Percentiles rank a stretch among this genome's conserved stretches.
These are phyloP conservation scores for Electrona antarctica DNA, from an alignment of 2,113 vertebrate species.

Conservation along the genomic window DNA sequence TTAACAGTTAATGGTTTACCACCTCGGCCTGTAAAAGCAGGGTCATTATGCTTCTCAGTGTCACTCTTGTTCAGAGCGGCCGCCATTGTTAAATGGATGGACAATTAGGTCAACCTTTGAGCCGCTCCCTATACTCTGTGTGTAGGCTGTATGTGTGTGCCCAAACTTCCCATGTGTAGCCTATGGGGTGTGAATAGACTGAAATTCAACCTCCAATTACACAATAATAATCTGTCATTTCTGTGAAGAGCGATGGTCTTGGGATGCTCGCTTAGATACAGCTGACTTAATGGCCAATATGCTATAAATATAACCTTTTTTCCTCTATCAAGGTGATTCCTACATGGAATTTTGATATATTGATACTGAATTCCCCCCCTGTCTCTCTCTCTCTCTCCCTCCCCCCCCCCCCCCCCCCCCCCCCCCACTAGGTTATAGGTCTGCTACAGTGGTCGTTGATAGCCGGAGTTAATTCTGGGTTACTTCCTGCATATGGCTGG, in stretches of 20 bases:
- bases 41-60: not conserved
- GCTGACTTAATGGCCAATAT: too few relatives aligned
- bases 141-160: not conserved
- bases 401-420: not conserved
- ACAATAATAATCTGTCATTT: slow-evolving; percentile 25
- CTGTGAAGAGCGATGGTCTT: too few relatives aligned
- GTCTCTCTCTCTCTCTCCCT: not conserved
- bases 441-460: slow-evolving; percentile 91
- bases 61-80: not conserved
- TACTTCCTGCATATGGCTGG: slow-evolving; percentile 80
- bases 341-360: too few relatives aligned
- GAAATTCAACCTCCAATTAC: slow-evolving; percentile 50
- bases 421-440: slow-evolving; percentile 79
- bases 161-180: not conserved
- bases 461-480: slow-evolving; percentile 60
- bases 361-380: not conserved
- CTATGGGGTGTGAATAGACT: slow-evolving; percentile 44
- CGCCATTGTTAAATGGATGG: not conserved
- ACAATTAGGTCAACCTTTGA: slow-evolving; percentile 19
- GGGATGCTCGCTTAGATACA: too few relatives aligned
- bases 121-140: not conserved
- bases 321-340: too few relatives aligned
- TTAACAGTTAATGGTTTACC: not conserved
- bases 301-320: too few relatives aligned
- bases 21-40: not conserved